Evolutionary conservation across 2,113 vertebrate species (phyloP).

Genomic region (Oncorhynchus gorbuscha): DNA sequence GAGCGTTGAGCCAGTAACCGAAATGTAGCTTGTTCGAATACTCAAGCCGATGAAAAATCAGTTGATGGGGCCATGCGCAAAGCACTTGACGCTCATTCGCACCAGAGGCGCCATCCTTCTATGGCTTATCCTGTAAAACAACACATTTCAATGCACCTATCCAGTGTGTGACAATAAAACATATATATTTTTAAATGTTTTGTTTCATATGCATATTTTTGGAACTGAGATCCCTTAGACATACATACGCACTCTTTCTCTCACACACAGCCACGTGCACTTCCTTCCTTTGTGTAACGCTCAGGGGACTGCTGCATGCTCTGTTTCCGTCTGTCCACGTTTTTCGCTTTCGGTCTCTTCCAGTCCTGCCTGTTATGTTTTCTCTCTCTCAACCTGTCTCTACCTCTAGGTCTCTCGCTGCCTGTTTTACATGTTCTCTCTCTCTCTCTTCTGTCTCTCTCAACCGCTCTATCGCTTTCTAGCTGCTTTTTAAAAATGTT

Average conservation of each 20-base stretch:
- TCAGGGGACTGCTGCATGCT: conserved; percentile 47
- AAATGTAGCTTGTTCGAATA: no score
- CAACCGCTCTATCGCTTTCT: background rate
- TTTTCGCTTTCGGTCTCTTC: conserved; percentile 22
- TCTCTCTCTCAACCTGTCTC: background rate
- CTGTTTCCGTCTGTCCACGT: conserved; percentile 65
- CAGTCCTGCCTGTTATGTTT: background rate
- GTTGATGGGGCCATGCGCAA: no score
- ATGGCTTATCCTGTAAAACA: no score
- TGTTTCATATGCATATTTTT: no score
- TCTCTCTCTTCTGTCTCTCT: background rate
- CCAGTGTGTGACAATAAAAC: no score
- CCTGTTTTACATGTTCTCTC: background rate
- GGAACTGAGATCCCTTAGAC: no score
- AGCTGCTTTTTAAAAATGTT: background rate
- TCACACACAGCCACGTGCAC: conserved; percentile 54
- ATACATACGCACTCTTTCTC: background rate
- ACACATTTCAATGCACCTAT: no score
- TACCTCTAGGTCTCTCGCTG: background rate
- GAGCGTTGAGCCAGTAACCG: no score
- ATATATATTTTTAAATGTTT: no score
- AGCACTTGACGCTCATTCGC: no score
- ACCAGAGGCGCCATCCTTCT: no score
- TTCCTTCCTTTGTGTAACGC: conserved; percentile 78
- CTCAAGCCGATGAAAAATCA: no score